Base-by-base conservation (phyloP, 1,140 invertebrate genomes). In the Zaprionus capensis region DNA sequence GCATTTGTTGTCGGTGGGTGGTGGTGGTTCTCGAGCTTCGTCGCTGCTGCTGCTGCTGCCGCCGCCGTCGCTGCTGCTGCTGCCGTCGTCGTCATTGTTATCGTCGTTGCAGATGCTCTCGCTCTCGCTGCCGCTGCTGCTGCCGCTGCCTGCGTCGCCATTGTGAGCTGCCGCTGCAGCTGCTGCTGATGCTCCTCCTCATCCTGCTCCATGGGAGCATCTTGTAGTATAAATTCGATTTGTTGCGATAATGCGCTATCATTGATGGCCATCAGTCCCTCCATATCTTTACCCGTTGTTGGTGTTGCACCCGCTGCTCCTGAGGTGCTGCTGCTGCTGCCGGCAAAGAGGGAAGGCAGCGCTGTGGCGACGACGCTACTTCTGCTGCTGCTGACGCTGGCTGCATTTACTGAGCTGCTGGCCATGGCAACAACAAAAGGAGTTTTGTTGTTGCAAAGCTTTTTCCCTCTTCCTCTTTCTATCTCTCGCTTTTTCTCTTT, bases 171-270 rank as follows among this genome's bases (percentile, higher is more conserved):
- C 28, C 67, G 70, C 71, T 72, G 65, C 17, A 73, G 65, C 38
- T 73, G 75, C 28, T 70, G 70, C 68, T 72, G 65, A 24, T 91
- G 82, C 46, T 87, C 78, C 64, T 91, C 82, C 36, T 85, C 80
- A 75, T 82, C 88, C 63, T 90, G 88, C 91, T 92, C 91, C 88
- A 92, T 92, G 79, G 91, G 91, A 88, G 91, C 91, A 78, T 92
- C 91, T 80, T 92, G 91, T 73, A 92, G 77, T 76, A 92, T 92
- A 92, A 92, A 92, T 92, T 92, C 91, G 91, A 92, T 92, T 91
- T 92, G 91, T 92, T 92, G 91, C 79, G 91, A 92, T 78, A 92
- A 78, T 76, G 91, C 86, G 83, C 85, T 92, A 84, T 92, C 91
- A 73, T 92, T 92, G 67, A 92, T 92, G 76, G 91, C 88, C 73